Evolutionary conservation across 2,888 invertebrate genomes (phyloP), one percentile per base, ranked within the genome.

Genomic region (Esperia sulphurella): DNA sequence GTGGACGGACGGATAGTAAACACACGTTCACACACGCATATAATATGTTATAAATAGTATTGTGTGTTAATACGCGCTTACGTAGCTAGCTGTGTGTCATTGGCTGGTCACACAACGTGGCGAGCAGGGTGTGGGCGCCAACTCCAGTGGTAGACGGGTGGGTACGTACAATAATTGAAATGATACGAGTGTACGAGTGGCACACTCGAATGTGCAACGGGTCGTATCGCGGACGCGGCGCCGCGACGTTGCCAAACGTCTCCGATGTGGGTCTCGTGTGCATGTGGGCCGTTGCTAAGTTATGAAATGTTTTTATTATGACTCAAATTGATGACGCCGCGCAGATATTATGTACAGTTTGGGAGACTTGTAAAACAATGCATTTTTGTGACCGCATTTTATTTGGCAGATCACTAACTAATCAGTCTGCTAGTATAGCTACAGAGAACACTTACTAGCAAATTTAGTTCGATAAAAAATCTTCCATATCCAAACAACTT

Each of bases 51-150:
- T 83, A 82, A 85, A 85, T 85, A 85, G 85, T 79, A 76, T 79
- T 77, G 79, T 82, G 77, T 79, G 80, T 78, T 79, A 82, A 82
- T 76, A 75, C 70, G 65, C 65, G 78, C 75, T 73, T 82, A 83
- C 85, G 87, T 87, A 80, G 80, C 69, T 73, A 60, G 59, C 66
- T 75, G 75, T 84, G 86, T 86, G 86, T 86, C 86, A 85, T 66
- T 75, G 74, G 61, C 58, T 71, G 71, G 64, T 58, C 61, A 65
- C 66, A 61, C 65, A 63, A 60, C 69, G 72, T 64, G 71, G 77
- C 66, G 13, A 3, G 52, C 45, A 56, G 57, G 60, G 52, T 51
- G 58, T 57, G 55, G 57, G 56, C 63, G 63, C 64, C 60, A 67
- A 71, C 73, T 68, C 63, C 56, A 58, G 54, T 64, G 63, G 70